Evolutionary conservation across 2,888 invertebrate genomes (phyloP), one percentile per base, ranked within the genome.

Genomic region (Mythimna impura): DNA sequence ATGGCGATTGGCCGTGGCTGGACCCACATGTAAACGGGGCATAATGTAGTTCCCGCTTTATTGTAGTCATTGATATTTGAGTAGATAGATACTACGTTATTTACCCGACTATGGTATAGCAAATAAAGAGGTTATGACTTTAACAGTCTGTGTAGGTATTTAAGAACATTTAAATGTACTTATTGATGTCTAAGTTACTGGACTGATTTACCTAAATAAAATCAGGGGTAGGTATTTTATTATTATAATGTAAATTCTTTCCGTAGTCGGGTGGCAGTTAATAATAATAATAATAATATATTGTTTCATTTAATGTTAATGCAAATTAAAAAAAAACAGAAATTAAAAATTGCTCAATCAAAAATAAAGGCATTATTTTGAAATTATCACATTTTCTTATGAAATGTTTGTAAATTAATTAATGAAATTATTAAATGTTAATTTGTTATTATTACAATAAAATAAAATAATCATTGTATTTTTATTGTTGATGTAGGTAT

Each of bases 261-360:
- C n/a, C n/a, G 30, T 71, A 70, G 74, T 83, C 75, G 83, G 83
- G 54, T 61, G 4, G 30, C 50, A 47, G 22, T 30, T 63, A 50
- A n/a, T n/a, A n/a, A n/a, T n/a, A n/a, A n/a, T n/a, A n/a, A n/a
- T n/a, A n/a, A n/a, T 14, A 10, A 43, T 52, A 43, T 34, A 57
- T 66, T 0, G n/a, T 66, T 68, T 70, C 43, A 40, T 78, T 72
- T 66, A 47, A 25, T 57, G 2, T 74, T 60, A 63, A 72, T 62
- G 40, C 40, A 68, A 62, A 64, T 55, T 0, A 64, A 57, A 47
- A 64, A 57, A 47, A 57, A 74, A 47, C 7, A 36, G 7, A 71
- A 66, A 54, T 76, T 76, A 52, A 43, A 81, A 78, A 80, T 86
- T 86, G 85, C 85, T 85, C 87, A 85, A 82, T 65, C 17, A 75